Evolutionary conservation across 1,140 invertebrate species (phyloP).

Genomic region (Idris sp.): DNA sequence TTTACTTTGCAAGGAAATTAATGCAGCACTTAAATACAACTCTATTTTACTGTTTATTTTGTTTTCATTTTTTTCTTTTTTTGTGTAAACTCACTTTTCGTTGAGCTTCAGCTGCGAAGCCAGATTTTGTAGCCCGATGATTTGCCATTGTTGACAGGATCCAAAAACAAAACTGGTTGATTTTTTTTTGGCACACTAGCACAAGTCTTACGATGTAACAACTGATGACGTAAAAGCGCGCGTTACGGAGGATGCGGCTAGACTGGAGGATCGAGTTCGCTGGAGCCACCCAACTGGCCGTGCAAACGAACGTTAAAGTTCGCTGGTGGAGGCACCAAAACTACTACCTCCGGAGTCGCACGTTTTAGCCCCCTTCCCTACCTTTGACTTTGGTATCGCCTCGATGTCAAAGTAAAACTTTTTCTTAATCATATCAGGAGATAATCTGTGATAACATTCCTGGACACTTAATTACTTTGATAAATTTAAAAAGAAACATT

Average conservation of each 20-base stretch:
- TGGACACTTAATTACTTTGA: too few species aligned
- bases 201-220: slow-evolving; percentile 20
- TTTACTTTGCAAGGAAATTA: too few species aligned
- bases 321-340: slow-evolving; percentile 9
- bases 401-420: not conserved
- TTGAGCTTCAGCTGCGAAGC: slow-evolving; percentile 95
- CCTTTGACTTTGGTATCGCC: slow-evolving; percentile 26
- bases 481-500: too few species aligned
- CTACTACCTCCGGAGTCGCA: slow-evolving; percentile 21
- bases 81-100: slow-evolving; percentile 82
- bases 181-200: slow-evolving; percentile 18
- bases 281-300: slow-evolving; percentile 47
- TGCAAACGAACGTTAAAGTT: slow-evolving; percentile 22
- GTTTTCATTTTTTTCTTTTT: too few species aligned
- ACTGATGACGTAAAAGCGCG: slow-evolving; percentile 13
- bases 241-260: slow-evolving; percentile 32
- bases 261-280: slow-evolving; percentile 46
- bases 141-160: slow-evolving; percentile 83
- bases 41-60: too few species aligned
- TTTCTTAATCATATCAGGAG: not conserved
- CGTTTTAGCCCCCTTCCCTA: slow-evolving; percentile 25
- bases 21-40: too few species aligned
- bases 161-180: not conserved
- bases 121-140: slow-evolving; percentile 93
- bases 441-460: too few species aligned